phyloP scores from a whole-genome alignment of 37 sponge, comb jelly and placozoan genomes.

The Aphrocallistes beatrix region DNA sequence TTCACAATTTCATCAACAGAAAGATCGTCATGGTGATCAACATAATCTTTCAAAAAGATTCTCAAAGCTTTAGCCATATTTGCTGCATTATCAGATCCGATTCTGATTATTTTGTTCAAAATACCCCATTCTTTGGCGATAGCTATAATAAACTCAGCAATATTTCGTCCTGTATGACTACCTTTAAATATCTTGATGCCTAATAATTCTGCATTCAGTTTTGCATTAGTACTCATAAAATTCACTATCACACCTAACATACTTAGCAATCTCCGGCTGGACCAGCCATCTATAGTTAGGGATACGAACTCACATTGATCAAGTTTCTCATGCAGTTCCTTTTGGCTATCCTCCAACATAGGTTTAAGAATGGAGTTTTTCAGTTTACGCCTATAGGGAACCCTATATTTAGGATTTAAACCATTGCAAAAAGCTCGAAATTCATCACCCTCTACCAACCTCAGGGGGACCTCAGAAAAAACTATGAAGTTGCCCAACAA shows the following conservation, averaged over 20 bases:
- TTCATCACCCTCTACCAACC: not conserved
- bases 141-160: not conserved
- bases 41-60: not conserved
- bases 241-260: not conserved
- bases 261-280: not conserved
- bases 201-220: not conserved
- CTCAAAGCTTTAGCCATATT: constrained; percentile 12
- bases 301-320: not conserved
- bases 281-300: constrained; percentile 13
- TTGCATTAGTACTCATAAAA: not conserved
- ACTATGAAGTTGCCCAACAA: not conserved
- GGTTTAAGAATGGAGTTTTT: not conserved
- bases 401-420: not conserved
- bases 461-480: not conserved
- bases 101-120: not conserved
- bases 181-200: not conserved
- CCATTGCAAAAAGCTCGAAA: not conserved
- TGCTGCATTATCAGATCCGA: not conserved
- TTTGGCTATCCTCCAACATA: not conserved
- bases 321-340: not conserved
- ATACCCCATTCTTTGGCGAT: not conserved
- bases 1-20: not conserved
- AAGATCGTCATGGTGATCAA: not conserved
- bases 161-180: not conserved
- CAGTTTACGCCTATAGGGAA: not conserved